Evolutionary conservation across 2,797 vertebrate genomes (phyloP).

Genomic region (Enteromius afrohamiltoni): DNA sequence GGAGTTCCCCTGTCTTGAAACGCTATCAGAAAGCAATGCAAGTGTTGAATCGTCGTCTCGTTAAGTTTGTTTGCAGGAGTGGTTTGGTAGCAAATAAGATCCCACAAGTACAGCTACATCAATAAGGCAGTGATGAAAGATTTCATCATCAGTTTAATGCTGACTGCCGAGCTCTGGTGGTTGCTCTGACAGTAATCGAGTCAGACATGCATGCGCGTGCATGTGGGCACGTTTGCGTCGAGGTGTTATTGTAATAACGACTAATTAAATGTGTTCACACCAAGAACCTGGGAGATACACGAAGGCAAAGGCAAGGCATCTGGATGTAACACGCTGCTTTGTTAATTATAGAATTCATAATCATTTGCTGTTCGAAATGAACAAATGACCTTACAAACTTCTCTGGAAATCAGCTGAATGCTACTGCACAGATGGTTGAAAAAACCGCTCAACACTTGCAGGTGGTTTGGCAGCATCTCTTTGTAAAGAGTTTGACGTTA

Average conservation of each 20-base stretch:
- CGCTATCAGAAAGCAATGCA: conserved; percentile 48
- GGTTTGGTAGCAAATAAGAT: conserved; percentile 43
- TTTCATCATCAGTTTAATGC: conserved; percentile 49
- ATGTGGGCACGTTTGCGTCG: background rate
- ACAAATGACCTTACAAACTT: conserved; percentile 20
- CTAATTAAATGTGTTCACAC: conserved; percentile 58
- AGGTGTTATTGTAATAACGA: conserved; percentile 54
- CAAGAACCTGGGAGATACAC: conserved; percentile 27
- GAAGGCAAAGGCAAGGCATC: conserved; percentile 53
- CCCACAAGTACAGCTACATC: conserved; percentile 51
- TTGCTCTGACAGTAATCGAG: conserved; percentile 49
- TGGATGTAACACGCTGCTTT: conserved; percentile 42
- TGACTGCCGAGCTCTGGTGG: conserved; percentile 38
- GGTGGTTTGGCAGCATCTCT: conserved; percentile 2
- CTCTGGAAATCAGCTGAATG: background rate
- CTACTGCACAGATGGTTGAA: conserved; percentile 4
- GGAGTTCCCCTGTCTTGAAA: conserved; percentile 47
- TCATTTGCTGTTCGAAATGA: conserved; percentile 34
- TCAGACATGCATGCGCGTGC: conserved; percentile 26
- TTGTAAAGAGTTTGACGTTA: background rate
- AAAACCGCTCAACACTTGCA: background rate
- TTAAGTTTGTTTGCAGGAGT: conserved; percentile 55
- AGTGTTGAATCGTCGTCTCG: conserved; percentile 33
- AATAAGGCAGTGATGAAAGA: conserved; percentile 55
- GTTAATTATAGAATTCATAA: conserved; percentile 43